Conservation (phyloP, 2,797 vertebrate species). For the Tinamus major region DNA sequence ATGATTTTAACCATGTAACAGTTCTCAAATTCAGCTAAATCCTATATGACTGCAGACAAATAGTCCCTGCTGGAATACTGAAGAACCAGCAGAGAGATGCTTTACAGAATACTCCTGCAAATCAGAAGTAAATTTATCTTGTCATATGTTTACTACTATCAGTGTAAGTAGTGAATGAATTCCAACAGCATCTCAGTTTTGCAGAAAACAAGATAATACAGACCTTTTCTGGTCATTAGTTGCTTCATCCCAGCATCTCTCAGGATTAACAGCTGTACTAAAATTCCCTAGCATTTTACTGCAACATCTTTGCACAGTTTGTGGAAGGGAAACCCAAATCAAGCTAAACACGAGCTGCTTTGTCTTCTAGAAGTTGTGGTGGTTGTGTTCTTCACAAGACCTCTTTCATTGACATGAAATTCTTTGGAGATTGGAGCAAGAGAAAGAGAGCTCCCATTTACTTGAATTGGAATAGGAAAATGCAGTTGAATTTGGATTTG, state of each 20-base stretch:
- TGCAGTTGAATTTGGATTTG: neutral
- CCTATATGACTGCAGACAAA: neutral
- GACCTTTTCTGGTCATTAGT: neutral
- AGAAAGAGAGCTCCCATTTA: neutral
- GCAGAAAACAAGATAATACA: neutral
- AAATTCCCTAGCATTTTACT: neutral
- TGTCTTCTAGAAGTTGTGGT: neutral
- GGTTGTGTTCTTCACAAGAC: neutral
- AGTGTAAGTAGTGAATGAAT: neutral
- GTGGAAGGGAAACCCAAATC: neutral
- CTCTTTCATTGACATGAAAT: neutral
- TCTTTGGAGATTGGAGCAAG: neutral
- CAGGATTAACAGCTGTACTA: neutral
- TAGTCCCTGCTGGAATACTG: neutral
- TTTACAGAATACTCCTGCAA: neutral
- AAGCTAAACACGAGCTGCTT: neutral
- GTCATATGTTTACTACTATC: neutral
- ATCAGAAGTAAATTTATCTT: neutral
- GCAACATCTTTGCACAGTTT: neutral
- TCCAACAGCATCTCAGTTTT: neutral
- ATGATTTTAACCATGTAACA: accelerated
- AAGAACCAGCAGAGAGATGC: neutral
- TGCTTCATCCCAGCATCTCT: neutral
- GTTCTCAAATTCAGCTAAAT: neutral
- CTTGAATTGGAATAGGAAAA: neutral